These are phyloP conservation scores for Cyclophora albipunctata DNA, from an alignment of 2,888 invertebrate genomes.

Conservation along the genomic window DNA sequence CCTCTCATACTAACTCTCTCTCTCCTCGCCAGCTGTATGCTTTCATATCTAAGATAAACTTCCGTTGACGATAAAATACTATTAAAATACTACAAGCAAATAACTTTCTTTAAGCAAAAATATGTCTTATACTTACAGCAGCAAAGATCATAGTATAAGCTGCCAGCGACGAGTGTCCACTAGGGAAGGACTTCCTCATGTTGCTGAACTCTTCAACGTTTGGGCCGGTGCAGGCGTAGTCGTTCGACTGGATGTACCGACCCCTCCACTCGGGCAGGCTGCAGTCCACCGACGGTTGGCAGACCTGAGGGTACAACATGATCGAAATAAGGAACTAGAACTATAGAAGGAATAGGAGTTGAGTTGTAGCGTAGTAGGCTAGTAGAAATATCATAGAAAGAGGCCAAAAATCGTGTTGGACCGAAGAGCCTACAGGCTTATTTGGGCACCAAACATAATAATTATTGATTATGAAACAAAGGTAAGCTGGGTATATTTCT, in stretches of 20 bases:
- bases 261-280: constrained; percentile 67
- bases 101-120: too few relatives aligned
- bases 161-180: constrained; percentile 92
- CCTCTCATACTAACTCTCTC: too few relatives aligned
- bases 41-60: too few relatives aligned
- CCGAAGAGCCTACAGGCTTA: too few relatives aligned
- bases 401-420: too few relatives aligned
- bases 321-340: not conserved
- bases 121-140: constrained; percentile 78
- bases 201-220: constrained; percentile 74
- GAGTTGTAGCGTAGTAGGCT: not conserved
- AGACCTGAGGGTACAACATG: constrained; percentile 72
- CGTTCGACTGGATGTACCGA: constrained; percentile 78
- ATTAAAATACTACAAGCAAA: too few relatives aligned
- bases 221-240: constrained; percentile 78
- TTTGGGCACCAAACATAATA: too few relatives aligned
- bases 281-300: constrained; percentile 85
- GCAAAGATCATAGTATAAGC: constrained; percentile 89
- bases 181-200: constrained; percentile 89
- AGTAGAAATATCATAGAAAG: not conserved
- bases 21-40: too few relatives aligned
- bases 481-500: too few relatives aligned
- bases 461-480: too few relatives aligned
- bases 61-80: too few relatives aligned
- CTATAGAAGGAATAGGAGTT: not conserved